phyloP scores from a whole-genome alignment of 2,113 vertebrate species.

The Desmodus rotundus region DNA sequence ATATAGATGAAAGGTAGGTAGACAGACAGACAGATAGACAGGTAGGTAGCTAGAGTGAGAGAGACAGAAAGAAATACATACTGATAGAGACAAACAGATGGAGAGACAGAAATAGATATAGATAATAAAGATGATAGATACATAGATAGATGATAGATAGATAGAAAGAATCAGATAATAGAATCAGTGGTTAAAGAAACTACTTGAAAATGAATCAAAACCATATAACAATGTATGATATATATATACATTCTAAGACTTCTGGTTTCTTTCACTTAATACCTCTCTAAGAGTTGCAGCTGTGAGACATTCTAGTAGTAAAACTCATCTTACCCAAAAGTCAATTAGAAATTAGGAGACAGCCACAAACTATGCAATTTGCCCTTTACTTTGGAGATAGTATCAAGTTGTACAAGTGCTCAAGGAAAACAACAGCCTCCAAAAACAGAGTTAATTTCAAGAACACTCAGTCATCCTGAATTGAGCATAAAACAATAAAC shows the following conservation, averaged over 20 bases:
- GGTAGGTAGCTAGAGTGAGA: no score
- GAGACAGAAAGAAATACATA: background rate
- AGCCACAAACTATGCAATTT: background rate
- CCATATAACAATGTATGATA: background rate
- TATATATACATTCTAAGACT: background rate
- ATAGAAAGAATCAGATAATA: background rate
- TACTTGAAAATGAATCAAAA: background rate
- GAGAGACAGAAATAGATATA: background rate
- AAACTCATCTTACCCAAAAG: background rate
- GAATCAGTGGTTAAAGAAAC: background rate
- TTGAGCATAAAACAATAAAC: background rate
- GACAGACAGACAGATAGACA: background rate
- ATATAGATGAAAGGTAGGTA: no score
- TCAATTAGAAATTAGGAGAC: background rate
- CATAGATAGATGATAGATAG: no score
- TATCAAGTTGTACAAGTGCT: background rate
- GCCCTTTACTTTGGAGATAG: background rate
- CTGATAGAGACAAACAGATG: background rate
- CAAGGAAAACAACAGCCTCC: background rate
- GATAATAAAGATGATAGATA: background rate
- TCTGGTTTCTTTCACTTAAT: background rate
- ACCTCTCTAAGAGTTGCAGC: background rate
- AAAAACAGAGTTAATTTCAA: background rate
- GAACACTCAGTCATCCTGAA: background rate
- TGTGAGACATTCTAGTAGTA: background rate